Conservation (phyloP, 2,888 invertebrate species). For the Clanis bilineata region DNA sequence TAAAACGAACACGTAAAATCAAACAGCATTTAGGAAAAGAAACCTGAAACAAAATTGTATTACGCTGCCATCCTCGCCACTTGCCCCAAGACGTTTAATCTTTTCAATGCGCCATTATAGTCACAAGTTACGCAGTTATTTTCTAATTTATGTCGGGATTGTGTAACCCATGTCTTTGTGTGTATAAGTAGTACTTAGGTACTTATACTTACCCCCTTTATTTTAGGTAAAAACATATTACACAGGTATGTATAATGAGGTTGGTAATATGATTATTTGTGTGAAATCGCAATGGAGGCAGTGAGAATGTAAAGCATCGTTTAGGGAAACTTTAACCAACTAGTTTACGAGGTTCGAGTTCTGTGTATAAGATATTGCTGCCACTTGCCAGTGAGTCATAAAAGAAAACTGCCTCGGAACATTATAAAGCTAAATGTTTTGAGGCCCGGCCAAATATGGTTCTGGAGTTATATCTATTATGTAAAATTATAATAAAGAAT, state of each 20-base stretch:
- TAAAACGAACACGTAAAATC: background rate
- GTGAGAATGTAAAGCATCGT: background rate
- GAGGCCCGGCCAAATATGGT: background rate
- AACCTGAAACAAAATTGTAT: background rate
- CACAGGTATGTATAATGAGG: background rate
- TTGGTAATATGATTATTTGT: too few relatives aligned
- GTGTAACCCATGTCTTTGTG: constrained; percentile 35
- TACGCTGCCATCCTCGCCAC: constrained; percentile 41
- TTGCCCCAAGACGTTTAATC: constrained; percentile 64
- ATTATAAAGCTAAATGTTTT: background rate
- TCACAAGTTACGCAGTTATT: constrained; percentile 71
- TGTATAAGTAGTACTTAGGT: constrained; percentile 21
- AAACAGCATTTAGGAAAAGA: background rate
- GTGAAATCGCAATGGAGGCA: too few relatives aligned
- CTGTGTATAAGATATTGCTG: background rate
- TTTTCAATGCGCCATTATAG: constrained; percentile 71
- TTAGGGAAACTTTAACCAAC: background rate
- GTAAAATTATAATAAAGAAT: background rate
- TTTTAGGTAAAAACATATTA: constrained; percentile 29
- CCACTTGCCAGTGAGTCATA: background rate
- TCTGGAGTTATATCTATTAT: background rate
- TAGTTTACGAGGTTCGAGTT: background rate
- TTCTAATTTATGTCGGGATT: constrained; percentile 63
- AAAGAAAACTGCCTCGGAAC: background rate
- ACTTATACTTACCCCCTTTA: constrained; percentile 17